Evolutionary conservation across 1,140 invertebrate genomes (phyloP).

Genomic region (Dendroctonus valens): DNA sequence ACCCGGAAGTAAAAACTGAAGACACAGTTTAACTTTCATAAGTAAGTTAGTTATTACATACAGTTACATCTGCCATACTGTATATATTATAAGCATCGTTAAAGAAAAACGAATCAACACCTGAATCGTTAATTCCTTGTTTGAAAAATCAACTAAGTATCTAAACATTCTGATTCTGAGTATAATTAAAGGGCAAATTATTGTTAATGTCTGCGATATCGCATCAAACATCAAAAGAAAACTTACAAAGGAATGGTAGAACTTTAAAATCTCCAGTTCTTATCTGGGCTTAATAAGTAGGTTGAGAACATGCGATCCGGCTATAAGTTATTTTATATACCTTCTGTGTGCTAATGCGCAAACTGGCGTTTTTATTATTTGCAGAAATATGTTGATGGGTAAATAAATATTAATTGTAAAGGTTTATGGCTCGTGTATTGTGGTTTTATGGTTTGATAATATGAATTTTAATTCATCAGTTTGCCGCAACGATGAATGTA

Average conservation of each 20-base stretch:
- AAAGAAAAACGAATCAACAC: too few relatives aligned
- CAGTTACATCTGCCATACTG: too few relatives aligned
- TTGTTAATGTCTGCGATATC: slow-evolving; percentile 21
- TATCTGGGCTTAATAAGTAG: slow-evolving; percentile 19
- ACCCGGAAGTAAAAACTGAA: too few relatives aligned
- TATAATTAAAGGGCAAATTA: slow-evolving; percentile 9
- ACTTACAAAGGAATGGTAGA: slow-evolving; percentile 14
- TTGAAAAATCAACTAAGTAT: too few relatives aligned
- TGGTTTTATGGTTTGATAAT: background rate
- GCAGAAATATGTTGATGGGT: background rate
- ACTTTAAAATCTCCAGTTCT: slow-evolving; percentile 21
- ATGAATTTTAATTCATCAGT: too few relatives aligned
- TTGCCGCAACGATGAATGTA: too few relatives aligned
- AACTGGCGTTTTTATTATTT: slow-evolving; percentile 1
- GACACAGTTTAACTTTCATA: too few relatives aligned
- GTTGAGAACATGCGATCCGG: slow-evolving; percentile 15
- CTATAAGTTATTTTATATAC: slow-evolving; percentile 20
- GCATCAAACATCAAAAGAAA: slow-evolving; percentile 17
- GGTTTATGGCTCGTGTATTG: background rate
- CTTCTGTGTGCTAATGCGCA: slow-evolving; percentile 3
- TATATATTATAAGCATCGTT: too few relatives aligned
- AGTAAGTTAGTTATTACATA: too few relatives aligned
- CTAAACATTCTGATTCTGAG: too few relatives aligned
- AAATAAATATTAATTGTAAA: slow-evolving; percentile 12
- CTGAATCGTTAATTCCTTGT: too few relatives aligned